These are phyloP conservation scores for Hololepta plana DNA, from an alignment of 2,888 invertebrate species.

Conservation along the genomic window DNA sequence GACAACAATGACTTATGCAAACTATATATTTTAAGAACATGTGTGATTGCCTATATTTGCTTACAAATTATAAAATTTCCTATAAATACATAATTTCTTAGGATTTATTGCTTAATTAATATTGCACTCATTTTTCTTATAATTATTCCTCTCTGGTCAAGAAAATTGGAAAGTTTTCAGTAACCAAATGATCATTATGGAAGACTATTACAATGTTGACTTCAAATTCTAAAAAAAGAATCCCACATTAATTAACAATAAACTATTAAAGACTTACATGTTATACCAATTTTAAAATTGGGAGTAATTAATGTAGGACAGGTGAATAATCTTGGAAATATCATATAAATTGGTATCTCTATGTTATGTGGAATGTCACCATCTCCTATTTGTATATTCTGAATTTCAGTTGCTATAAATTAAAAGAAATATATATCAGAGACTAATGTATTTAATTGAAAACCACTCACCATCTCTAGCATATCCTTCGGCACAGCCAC, in stretches of 20 bases:
- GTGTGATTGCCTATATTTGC: too few species aligned
- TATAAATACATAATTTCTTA: too few species aligned
- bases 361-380: conserved; percentile 73
- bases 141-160: conserved; percentile 35
- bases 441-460: conserved; percentile 2
- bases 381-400: conserved; percentile 93
- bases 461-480: conserved; percentile 60
- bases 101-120: too few species aligned
- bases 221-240: conserved; percentile 15
- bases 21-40: too few species aligned
- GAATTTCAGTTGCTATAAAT: conserved; percentile 80
- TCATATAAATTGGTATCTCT: conserved; percentile 83
- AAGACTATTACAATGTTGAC: conserved; percentile 64
- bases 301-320: conserved; percentile 81
- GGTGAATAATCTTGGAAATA: conserved; percentile 87
- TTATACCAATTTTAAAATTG: conserved; percentile 85
- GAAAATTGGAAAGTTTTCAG: conserved; percentile 81
- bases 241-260: conserved; percentile 1
- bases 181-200: conserved; percentile 81
- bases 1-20: too few species aligned
- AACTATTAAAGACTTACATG: conserved; percentile 4
- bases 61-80: too few species aligned
- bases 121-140: too few species aligned
- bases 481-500: conserved; percentile 83
- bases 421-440: conserved; percentile 8